Conservation (phyloP, 1,140 invertebrate genomes). For the Drosophila saltans region DNA sequence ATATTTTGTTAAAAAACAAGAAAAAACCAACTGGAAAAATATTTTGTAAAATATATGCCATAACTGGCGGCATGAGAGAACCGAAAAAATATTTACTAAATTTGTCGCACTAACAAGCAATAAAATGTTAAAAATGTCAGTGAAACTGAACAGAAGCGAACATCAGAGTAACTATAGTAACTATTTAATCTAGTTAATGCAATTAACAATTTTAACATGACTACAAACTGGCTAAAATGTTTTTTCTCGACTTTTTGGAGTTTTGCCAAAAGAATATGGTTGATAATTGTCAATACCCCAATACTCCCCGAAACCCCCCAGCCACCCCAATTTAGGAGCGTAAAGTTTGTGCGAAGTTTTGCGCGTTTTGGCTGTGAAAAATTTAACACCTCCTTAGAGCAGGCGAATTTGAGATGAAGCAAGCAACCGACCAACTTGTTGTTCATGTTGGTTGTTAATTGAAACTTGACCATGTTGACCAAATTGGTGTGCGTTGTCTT, state of each 20-base stretch:
- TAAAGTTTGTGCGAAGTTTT: slow-evolving; percentile 53
- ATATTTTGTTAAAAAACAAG: slow-evolving; percentile 57
- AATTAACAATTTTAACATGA: slow-evolving; percentile 83
- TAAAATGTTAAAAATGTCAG: slow-evolving; percentile 82
- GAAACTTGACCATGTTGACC: slow-evolving; percentile 80
- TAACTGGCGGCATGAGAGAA: slow-evolving; percentile 47
- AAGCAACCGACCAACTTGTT: slow-evolving; percentile 11
- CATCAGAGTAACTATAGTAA: slow-evolving; percentile 29
- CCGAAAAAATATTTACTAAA: slow-evolving; percentile 77
- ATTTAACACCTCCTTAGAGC: slow-evolving; percentile 47
- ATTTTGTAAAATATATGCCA: slow-evolving; percentile 50
- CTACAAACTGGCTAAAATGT: slow-evolving; percentile 66
- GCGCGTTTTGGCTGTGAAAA: slow-evolving; percentile 54
- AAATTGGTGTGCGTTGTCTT: slow-evolving; percentile 52
- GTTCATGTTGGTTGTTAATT: slow-evolving; percentile 57
- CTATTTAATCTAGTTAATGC: slow-evolving; percentile 82
- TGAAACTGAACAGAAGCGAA: slow-evolving; percentile 29
- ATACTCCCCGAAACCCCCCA: neutral
- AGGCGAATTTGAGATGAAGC: slow-evolving; percentile 14
- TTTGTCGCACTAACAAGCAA: slow-evolving; percentile 82
- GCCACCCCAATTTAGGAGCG: slow-evolving; percentile 22
- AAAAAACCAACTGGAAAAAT: slow-evolving; percentile 23
- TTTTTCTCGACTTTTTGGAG: slow-evolving; percentile 38
- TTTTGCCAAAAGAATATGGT: slow-evolving; percentile 48
- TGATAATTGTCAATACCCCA: neutral